Conservation (phyloP, 2,113 vertebrate genomes). For the Mellivora capensis region DNA sequence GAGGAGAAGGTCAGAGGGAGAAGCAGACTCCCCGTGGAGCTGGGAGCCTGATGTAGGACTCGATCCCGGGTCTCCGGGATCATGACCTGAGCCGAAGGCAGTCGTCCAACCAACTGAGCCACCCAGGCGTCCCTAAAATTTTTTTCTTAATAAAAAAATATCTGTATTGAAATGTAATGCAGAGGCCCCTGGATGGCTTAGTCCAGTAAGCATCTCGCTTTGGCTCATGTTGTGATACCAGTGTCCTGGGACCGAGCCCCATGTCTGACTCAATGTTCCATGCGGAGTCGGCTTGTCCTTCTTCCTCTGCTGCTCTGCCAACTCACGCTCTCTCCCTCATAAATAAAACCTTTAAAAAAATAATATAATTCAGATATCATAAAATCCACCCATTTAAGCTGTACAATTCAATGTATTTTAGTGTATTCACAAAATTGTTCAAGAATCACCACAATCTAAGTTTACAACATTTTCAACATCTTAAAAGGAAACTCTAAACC, state of each 20-base stretch:
- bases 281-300: neutral
- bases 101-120: no score
- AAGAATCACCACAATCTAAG: neutral
- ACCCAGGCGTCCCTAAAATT: no score
- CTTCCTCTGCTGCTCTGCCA: neutral
- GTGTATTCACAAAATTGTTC: neutral
- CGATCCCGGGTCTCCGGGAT: no score
- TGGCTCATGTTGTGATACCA: neutral
- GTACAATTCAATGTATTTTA: neutral
- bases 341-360: neutral
- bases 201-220: neutral
- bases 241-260: neutral
- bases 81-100: no score
- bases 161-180: neutral
- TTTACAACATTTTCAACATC: neutral
- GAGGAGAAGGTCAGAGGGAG: no score
- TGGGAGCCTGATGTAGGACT: no score
- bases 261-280: neutral
- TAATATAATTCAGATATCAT: neutral
- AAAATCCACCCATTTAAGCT: neutral
- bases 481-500: neutral
- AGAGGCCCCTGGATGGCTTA: neutral
- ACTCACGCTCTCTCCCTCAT: neutral
- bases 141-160: neutral
- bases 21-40: no score